Evolutionary conservation across 2,888 invertebrate genomes (phyloP).

Genomic region (Nezara viridula): DNA sequence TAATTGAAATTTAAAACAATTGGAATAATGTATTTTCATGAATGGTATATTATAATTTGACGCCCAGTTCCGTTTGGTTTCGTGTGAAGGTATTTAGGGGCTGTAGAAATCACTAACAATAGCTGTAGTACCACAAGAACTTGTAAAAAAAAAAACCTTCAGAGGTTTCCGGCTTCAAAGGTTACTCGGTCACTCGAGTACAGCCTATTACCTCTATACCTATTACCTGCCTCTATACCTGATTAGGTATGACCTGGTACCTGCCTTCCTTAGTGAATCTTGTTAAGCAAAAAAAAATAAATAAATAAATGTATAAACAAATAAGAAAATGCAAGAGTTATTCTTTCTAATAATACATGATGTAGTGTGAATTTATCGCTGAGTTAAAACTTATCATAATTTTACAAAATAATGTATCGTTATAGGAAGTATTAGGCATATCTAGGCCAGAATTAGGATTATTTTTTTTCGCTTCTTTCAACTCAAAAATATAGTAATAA

Average conservation of each 20-base stretch:
- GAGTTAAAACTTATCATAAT: too few species aligned
- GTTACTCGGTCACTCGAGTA: not conserved
- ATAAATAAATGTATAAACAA: not conserved
- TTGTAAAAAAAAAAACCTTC: not conserved
- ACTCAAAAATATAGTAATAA: too few species aligned
- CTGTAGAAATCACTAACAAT: constrained; percentile 34
- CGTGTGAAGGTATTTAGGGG: not conserved
- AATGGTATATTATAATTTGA: not conserved
- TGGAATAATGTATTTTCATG: not conserved
- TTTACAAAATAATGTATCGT: too few species aligned
- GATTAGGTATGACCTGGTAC: constrained; percentile 18
- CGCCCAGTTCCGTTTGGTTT: not conserved
- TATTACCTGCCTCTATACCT: constrained; percentile 15
- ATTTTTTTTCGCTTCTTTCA: too few species aligned
- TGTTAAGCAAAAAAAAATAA: not conserved
- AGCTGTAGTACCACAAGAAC: not conserved
- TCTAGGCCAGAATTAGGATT: too few species aligned
- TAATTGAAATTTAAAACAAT: too few species aligned
- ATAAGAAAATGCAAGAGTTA: not conserved
- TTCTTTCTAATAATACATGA: too few species aligned
- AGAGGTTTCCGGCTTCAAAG: constrained; percentile 22
- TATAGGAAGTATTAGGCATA: too few species aligned
- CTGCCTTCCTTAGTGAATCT: not conserved
- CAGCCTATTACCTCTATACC: constrained; percentile 4
- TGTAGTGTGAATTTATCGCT: too few species aligned